A percentile compares a stretch with the other conserved stretches of the same genome.
These are phyloP conservation scores for Mamestra configurata DNA, from an alignment of 1,140 invertebrate species.

Conservation along the genomic window DNA sequence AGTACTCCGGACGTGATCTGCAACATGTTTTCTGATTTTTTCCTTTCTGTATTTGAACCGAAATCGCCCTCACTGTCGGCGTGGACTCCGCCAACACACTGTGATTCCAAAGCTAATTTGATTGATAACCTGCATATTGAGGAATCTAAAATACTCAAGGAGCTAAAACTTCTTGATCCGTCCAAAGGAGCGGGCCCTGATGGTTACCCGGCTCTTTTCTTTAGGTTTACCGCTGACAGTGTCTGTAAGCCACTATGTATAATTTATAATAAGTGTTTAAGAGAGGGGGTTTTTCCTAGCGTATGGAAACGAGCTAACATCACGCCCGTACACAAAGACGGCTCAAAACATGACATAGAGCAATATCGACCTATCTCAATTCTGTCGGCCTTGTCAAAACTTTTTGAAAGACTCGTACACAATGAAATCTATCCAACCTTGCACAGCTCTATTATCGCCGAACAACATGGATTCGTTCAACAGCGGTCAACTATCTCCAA, in stretches of 20 bases:
- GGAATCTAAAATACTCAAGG: not conserved
- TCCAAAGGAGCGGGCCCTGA: not conserved
- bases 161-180: not conserved
- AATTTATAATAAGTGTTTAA: not conserved
- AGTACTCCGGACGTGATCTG: not conserved
- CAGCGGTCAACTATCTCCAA: not conserved
- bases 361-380: not conserved
- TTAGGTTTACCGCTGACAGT: not conserved
- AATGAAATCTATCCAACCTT: not conserved
- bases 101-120: not conserved
- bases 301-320: not conserved
- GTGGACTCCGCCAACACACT: not conserved
- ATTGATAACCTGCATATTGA: not conserved
- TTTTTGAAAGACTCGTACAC: not conserved
- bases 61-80: not conserved
- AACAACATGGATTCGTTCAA: not conserved
- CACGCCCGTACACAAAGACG: not conserved
- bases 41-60: not conserved
- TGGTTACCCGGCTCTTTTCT: not conserved
- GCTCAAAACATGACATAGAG: not conserved
- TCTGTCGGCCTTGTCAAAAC: not conserved
- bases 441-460: not conserved
- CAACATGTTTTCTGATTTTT: not conserved
- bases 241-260: not conserved
- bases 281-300: not conserved